Evolutionary conservation across 2,797 vertebrate genomes (phyloP), one percentile per base, ranked within the genome.

Genomic region (Gymnopithys bicolor): DNA sequence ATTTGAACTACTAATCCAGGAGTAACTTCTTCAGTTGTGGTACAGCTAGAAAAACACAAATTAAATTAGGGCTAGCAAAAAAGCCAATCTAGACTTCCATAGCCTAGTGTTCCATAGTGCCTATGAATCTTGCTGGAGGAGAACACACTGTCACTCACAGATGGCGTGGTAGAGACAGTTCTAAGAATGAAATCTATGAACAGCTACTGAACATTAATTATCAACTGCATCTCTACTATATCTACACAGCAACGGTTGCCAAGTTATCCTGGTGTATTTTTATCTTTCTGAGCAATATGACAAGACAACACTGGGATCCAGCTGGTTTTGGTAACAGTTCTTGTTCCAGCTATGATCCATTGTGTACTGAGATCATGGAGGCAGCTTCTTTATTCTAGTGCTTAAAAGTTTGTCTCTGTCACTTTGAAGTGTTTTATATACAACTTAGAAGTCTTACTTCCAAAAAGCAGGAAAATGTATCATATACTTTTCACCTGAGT

Each of bases 211-310:
- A 89, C 22, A 30, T 68, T 60, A 58, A 88, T 76, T 96, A 91
- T 91, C 82, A 94, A 19, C 66, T 91, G 69, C 74, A 93, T 60
- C 55, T 79, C 53, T 63, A 63, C 75, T 84, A 75, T 59, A 76
- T 67, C 76, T 63, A 86, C 28, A 79, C 68, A 90, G 76, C 62
- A 88, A 27, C 10, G 18, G 62, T 19, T 95, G 87, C 79, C 92
- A 95, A 87, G n/a, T 88, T 56, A 88, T 84, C 89, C 63, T 43
- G 41, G n/a, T 73, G 17, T 55, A 93, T 91, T 96, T 91, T 93
- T 83, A 76, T 79, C 71, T 84, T 63, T 78, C 78, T 64, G 89
- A 94, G 80, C 58, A 86, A 59, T 73, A 71, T 37, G 77, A 75
- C 81, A 90, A 80, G 79, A 64, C 80, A 93, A 75, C 1, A 1